phyloP scores from a whole-genome alignment of 1,140 invertebrate genomes.

The Akabosia matsudoensis region DNA sequence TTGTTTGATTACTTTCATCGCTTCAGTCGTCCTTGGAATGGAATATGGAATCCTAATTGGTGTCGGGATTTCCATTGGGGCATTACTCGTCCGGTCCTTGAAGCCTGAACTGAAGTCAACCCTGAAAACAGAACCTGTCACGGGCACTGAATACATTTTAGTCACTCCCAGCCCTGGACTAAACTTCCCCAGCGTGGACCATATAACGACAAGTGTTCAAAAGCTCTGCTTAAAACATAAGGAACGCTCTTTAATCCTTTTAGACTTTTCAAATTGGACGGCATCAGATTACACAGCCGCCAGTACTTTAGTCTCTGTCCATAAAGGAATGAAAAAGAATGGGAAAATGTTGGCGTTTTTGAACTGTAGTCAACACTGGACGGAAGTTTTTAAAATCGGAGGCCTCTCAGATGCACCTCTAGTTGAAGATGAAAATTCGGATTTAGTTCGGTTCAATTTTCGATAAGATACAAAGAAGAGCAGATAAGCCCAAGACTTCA shows the following conservation, averaged over 20 bases:
- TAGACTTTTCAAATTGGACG: slow-evolving; percentile 41
- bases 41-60: slow-evolving; percentile 87
- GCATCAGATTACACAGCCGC: slow-evolving; percentile 44
- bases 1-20: slow-evolving; percentile 73
- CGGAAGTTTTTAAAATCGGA: slow-evolving; percentile 19
- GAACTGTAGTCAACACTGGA: slow-evolving; percentile 31
- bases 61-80: slow-evolving; percentile 74
- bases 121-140: slow-evolving; percentile 44
- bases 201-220: slow-evolving; percentile 68
- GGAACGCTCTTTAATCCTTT: background rate
- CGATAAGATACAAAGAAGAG: background rate
- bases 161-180: slow-evolving; percentile 75
- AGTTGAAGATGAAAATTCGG: background rate
- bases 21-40: slow-evolving; percentile 76
- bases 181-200: slow-evolving; percentile 84
- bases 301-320: slow-evolving; percentile 35
- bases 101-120: slow-evolving; percentile 25
- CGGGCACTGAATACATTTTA: slow-evolving; percentile 69
- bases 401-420: background rate
- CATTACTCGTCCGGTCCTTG: slow-evolving; percentile 62
- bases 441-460: background rate
- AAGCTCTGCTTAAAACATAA: slow-evolving; percentile 42
- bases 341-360: slow-evolving; percentile 33
- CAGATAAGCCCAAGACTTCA: background rate
- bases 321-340: slow-evolving; percentile 41